Evolutionary conservation across 2,797 vertebrate species (phyloP), one percentile per base, ranked within the genome.

Genomic region (Clarias platycephalus): DNA sequence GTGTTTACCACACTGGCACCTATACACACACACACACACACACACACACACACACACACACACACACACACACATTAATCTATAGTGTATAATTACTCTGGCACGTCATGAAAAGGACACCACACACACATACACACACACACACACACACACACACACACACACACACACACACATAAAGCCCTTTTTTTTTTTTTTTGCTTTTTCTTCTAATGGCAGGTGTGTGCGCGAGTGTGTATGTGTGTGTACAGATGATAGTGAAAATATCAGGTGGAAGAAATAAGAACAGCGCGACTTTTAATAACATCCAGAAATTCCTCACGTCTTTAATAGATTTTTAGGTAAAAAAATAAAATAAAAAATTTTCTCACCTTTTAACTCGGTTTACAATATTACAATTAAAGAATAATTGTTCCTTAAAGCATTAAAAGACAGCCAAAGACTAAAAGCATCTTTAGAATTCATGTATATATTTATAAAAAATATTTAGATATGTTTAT

Each of bases 251-350:
- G 44, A 44, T 70, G 9, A 9, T 37, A 71, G 24, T 24, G 68
- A 37, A 44, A 71, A 71, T 71, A 71, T 24, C 31, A 63, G n/a
- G 62, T 70, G 20, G 67, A 70, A 37, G 34, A 70, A 70, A 70
- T 9, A 24, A 67, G 34, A 53, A 31, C 13, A 55, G 5, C 0
- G n/a, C 24, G 1, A 13, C 5, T 53, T 55, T 75, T 55, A 18
- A 31, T 74, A 15, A 5, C 10, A 16, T 12, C 15, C 20, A 55
- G 4, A 55, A 55, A 75, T 5, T 28, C n/a, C 7, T 28, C 68
- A 24, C 24, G 68, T 44, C 5, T 26, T 75, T 28, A 10, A 20
- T 75, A 10, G 16, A 57, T 75, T 57, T 74, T 57, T 75, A 20
- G 9, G 1, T 1, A 22, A 71, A 24, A 44, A 71, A 44, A 31